Percentiles rank a stretch among this genome's conserved stretches.
Evolutionary conservation across 2,888 invertebrate species (phyloP).

Genomic region (Hypercompe scribonia): DNA sequence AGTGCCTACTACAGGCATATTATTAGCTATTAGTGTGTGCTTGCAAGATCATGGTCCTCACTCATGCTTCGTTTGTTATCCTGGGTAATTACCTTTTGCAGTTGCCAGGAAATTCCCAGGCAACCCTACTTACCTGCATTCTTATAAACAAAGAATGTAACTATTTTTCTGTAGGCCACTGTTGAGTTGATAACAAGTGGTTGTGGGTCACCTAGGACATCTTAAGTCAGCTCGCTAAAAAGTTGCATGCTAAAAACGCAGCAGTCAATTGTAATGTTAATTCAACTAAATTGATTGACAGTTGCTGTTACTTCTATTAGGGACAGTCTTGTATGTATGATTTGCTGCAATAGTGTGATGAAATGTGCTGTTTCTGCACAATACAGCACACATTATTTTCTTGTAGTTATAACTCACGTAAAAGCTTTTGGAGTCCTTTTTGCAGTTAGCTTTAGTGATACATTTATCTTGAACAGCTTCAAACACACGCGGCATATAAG

Average conservation of each 20-base stretch:
- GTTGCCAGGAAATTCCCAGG: too few species aligned
- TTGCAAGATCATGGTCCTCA: not conserved
- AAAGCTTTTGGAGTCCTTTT: constrained; percentile 94
- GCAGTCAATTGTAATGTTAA: not conserved
- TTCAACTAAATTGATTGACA: not conserved
- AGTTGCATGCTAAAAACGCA: too few species aligned
- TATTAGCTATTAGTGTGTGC: not conserved
- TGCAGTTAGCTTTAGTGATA: constrained; percentile 93
- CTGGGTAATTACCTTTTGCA: too few species aligned
- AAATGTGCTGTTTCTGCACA: not conserved
- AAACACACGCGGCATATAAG: constrained; percentile 93
- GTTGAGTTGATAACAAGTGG: too few species aligned
- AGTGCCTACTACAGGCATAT: not conserved
- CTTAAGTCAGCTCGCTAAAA: too few species aligned
- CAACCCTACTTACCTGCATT: too few species aligned
- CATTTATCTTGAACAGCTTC: constrained; percentile 94
- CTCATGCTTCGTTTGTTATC: not conserved
- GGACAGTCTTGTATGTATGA: not conserved
- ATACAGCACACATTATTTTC: not conserved
- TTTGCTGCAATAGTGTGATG: not conserved
- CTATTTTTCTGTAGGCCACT: not conserved
- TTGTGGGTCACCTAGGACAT: too few species aligned
- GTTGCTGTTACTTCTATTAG: not conserved
- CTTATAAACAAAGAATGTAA: not conserved
- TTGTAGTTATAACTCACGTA: constrained; percentile 86